Evolutionary conservation across 2,113 vertebrate genomes (phyloP), one percentile per base, ranked within the genome.

Genomic region (Morone saxatilis): DNA sequence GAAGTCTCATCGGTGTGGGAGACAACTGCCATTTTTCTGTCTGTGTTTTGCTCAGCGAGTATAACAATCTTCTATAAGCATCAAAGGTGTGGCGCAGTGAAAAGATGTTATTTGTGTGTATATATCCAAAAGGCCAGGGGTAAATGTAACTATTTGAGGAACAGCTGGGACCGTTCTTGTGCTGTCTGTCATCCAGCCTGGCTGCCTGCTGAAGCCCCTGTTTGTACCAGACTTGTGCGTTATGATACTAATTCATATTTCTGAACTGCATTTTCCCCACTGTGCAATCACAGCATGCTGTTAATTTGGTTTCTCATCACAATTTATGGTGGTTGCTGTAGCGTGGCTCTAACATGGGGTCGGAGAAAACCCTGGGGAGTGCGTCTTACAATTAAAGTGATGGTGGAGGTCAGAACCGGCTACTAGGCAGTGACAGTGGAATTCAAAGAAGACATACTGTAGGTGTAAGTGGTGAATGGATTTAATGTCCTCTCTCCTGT

Each of bases 241-340:
- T 90, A 88, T 86, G 88, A 93, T 88, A 81, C 84, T 83, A 87
- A 95, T 92, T 94, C 83, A 91, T 89, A 90, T 84, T 90, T 90
- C 86, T 72, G 69, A 91, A 89, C 78, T 66, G 41, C 54, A 87
- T 92, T 83, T 89, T 65, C 89, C 90, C 88, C 47, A 86, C 91
- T 89, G 92, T 76, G 89, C 76, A 82, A 81, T 86, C 91, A 80
- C 93, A 91, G 92, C 90, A 67, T 90, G 91, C 78, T 84, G 86
- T 90, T 94, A 92, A 94, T 94, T 94, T 90, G 72, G 86, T 92
- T 94, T 92, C 90, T 93, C 90, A 84, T 91, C 81, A 86, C 75
- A 90, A 92, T 93, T 91, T 92, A 92, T 88, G 56, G 86, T 56
- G 11, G 60, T 51, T 68, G 80, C 76, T 84, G 79, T 78, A 71